Base-by-base conservation (phyloP, 2,113 vertebrate species). In the Hippocampus guttulatus region DNA sequence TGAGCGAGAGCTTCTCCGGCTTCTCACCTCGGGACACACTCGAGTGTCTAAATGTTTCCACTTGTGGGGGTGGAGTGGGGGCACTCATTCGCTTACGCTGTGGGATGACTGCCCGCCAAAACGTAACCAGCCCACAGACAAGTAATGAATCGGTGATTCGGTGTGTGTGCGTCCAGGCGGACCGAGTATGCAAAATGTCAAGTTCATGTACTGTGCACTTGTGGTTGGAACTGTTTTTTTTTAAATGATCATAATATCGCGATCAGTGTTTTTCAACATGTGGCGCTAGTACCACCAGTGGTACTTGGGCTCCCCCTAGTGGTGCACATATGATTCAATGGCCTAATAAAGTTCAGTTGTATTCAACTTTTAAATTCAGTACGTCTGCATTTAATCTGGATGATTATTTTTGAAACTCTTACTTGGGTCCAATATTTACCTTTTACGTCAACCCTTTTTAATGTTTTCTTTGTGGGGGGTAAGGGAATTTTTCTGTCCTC, bases 31-130 rank as follows among this genome's bases (percentile, higher is more conserved):
- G 83, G 88, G 85, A 89, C 81, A 89, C 84, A 87, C 86, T 88
- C 76, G 81, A 70, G 84, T 79, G 83, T 88, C 82, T 91, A 90
- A 91, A 89, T 85, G 89, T 91, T 91, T 91, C 90, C 90, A 91
- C 86, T 88, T 88, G 81, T 74, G 81, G 79, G 21, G 47, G 11
- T 14, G 27, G 81, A n/a, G n/a, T n/a, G 86, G 83, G 85, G 86
- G 90, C 88, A 90, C 84, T 83, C 85, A 82, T 85, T 88, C 82
- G 62, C 84, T 74, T 80, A 82, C 78, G 83, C 84, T 43, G 21
- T 68, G 76, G 85, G 87, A 82, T 78, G 82, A 61, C 70, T 64
- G 80, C 74, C 76, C n/a, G 64, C 64, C 74, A 85, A 73, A 87
- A 86, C 83, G 16, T 78, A 84, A 83, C 80, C 76, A 67, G 33